Evolutionary conservation across 2,888 invertebrate species (phyloP).

Genomic region (Xestoiulus laeticollis): DNA sequence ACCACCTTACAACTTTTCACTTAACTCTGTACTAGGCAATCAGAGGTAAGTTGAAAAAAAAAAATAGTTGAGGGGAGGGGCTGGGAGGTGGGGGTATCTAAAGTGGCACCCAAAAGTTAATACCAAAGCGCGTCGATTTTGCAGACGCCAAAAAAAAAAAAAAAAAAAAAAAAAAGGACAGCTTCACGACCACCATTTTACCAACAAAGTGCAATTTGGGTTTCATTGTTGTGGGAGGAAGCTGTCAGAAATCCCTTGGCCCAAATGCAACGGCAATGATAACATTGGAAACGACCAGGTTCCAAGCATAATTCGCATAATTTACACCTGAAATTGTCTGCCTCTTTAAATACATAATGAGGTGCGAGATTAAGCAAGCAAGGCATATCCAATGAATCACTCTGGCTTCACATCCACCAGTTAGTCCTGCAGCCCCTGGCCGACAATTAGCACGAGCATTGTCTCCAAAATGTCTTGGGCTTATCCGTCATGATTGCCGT

Average conservation of each 20-base stretch:
- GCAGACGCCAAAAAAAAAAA: slow-evolving; percentile 36
- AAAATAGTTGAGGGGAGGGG: neutral
- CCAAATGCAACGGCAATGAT: slow-evolving; percentile 13
- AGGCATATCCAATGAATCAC: slow-evolving; percentile 39
- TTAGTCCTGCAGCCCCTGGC: neutral
- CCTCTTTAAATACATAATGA: slow-evolving; percentile 40
- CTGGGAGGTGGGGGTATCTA: slow-evolving; percentile 45
- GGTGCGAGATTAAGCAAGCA: slow-evolving; percentile 4
- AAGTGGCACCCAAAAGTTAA: slow-evolving; percentile 42
- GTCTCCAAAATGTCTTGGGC: slow-evolving; percentile 27
- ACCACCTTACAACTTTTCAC: slow-evolving; percentile 43
- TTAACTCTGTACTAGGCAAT: slow-evolving; percentile 46
- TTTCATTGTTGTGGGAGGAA: slow-evolving; percentile 40
- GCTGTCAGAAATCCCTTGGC: slow-evolving; percentile 37
- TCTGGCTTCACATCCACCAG: neutral
- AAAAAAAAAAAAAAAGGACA: slow-evolving; percentile 9
- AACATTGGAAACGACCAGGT: neutral
- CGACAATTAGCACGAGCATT: slow-evolving; percentile 5
- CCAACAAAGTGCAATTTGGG: slow-evolving; percentile 35
- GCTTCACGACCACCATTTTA: slow-evolving; percentile 1
- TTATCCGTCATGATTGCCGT: neutral
- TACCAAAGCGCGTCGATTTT: slow-evolving; percentile 35
- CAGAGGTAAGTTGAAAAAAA: neutral
- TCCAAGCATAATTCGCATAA: neutral
- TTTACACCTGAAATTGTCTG: slow-evolving; percentile 28